Evolutionary conservation across 2,888 invertebrate species (phyloP).

Genomic region (Entomobrya proxima): DNA sequence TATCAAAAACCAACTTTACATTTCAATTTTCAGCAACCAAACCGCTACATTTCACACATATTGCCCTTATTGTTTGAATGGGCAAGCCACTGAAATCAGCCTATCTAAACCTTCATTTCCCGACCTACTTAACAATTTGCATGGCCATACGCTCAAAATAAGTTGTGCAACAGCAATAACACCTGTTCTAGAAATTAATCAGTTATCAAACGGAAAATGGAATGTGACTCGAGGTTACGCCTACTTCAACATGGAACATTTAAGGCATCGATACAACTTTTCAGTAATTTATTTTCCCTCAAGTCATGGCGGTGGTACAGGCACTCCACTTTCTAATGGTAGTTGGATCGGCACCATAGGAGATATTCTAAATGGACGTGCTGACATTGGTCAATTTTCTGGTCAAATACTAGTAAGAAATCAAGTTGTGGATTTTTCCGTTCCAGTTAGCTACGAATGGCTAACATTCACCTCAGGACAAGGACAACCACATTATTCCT

Average conservation of each 20-base stretch:
- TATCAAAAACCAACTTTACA: too few relatives aligned
- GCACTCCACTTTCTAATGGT: conserved; percentile 20
- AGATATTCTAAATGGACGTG: conserved; percentile 9
- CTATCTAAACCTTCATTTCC: not conserved
- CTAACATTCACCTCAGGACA: conserved; percentile 42
- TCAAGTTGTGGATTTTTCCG: conserved; percentile 40
- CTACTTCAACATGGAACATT: not conserved
- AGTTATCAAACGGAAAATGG: not conserved
- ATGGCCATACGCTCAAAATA: conserved; percentile 5
- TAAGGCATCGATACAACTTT: conserved; percentile 44
- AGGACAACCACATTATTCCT: conserved; percentile 37
- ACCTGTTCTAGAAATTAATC: conserved; percentile 24
- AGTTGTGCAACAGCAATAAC: not conserved
- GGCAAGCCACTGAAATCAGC: not conserved
- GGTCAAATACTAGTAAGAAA: conserved; percentile 21
- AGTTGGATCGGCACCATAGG: conserved; percentile 56
- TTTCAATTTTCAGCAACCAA: too few relatives aligned
- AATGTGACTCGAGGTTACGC: conserved; percentile 7
- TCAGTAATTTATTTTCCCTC: conserved; percentile 7
- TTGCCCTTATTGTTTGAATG: not conserved
- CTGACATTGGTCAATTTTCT: conserved; percentile 44
- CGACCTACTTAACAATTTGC: conserved; percentile 30
- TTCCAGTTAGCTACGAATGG: conserved; percentile 40
- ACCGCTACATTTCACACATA: not conserved
- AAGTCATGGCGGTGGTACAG: conserved; percentile 32